Percentiles rank a stretch among this genome's conserved stretches.
Conservation (phyloP, 2,888 invertebrate species). For the Athalia cordata region DNA sequence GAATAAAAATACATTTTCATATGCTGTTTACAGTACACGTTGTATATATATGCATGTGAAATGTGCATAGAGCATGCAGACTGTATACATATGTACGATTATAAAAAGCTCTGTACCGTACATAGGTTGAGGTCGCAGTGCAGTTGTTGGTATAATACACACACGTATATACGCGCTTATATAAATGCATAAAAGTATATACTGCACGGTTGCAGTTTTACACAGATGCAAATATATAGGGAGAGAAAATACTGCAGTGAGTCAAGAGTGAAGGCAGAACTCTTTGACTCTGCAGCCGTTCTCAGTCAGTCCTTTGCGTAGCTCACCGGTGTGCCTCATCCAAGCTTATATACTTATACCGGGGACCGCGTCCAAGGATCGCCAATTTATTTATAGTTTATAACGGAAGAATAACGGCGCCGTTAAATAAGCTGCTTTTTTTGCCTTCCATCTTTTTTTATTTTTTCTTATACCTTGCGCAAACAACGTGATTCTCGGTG, state of each 20-base stretch:
- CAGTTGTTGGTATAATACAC: too few species aligned
- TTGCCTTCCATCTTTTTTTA: not conserved
- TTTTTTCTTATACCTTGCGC: not conserved
- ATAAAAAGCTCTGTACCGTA: too few species aligned
- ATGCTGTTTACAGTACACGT: slow-evolving; percentile 13
- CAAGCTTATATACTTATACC: not conserved
- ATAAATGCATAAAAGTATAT: not conserved
- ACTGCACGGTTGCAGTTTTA: not conserved
- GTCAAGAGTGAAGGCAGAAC: slow-evolving; percentile 12
- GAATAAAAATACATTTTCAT: slow-evolving; percentile 8
- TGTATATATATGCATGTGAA: slow-evolving; percentile 23
- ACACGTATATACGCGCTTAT: not conserved
- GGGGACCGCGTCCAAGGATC: not conserved
- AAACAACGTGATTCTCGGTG: too few species aligned
- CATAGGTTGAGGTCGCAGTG: too few species aligned
- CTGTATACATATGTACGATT: too few species aligned
- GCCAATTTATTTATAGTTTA: not conserved
- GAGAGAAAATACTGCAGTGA: slow-evolving; percentile 18
- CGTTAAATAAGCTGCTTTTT: not conserved
- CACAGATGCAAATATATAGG: not conserved
- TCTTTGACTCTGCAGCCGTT: not conserved
- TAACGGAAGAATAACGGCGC: not conserved
- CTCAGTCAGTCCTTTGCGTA: not conserved
- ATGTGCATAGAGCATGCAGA: not conserved
- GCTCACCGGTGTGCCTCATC: not conserved